A percentile compares a stretch with the other conserved stretches of the same genome.
Evolutionary conservation across 2,797 vertebrate species (phyloP).

Genomic region (Microctenopoma steveboyesi): DNA sequence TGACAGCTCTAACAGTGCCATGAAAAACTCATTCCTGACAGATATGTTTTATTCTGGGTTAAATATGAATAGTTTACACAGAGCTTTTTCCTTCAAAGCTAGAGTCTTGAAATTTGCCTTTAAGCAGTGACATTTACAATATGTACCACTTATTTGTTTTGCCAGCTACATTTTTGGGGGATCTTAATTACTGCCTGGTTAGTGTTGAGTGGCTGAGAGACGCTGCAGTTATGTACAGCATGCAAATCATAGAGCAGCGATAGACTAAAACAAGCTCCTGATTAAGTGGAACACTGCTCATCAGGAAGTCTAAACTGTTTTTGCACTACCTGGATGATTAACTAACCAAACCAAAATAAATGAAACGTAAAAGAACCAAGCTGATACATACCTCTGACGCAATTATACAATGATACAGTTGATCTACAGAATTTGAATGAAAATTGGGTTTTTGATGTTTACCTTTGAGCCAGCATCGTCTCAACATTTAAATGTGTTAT

Average conservation of each 20-base stretch:
- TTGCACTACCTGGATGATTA: not conserved
- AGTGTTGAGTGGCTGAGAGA: not conserved
- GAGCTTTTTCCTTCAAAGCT: conserved; percentile 26
- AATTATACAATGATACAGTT: too few species aligned
- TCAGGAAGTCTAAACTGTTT: conserved; percentile 1
- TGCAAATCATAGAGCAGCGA: not conserved
- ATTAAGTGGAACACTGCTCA: not conserved
- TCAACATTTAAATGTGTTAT: conserved; percentile 2
- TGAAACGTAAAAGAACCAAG: not conserved
- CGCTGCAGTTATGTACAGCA: not conserved
- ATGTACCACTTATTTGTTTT: conserved; percentile 1
- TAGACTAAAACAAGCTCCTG: not conserved
- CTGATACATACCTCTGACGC: not conserved
- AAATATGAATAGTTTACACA: conserved; percentile 45
- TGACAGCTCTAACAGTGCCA: conserved; percentile 46
- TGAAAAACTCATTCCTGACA: conserved; percentile 50
- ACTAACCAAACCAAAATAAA: too few species aligned
- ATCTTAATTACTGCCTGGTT: not conserved
- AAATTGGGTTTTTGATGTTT: too few species aligned
- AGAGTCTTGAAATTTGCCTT: not conserved
- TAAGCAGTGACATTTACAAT: conserved; percentile 3
- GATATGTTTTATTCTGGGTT: conserved; percentile 56
- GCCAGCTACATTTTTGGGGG: not conserved
- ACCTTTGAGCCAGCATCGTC: too few species aligned
- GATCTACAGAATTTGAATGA: too few species aligned